Conservation (phyloP, 53 echinoderm and acorn worm species). For the Paracentrotus lividus region DNA sequence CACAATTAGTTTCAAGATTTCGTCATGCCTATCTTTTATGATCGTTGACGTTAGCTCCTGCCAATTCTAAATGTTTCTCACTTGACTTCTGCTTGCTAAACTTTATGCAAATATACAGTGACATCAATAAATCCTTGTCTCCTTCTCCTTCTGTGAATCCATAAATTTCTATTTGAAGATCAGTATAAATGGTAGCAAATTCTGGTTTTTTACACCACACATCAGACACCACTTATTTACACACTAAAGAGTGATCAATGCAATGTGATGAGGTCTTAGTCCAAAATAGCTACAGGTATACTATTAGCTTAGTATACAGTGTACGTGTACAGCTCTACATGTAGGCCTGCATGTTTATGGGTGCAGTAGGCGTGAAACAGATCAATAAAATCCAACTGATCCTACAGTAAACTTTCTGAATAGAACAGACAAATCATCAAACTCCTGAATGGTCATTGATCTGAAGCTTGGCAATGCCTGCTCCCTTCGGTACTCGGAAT, state of each 20-base stretch:
- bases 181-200: not conserved
- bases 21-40: not conserved
- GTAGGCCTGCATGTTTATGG: too few relatives aligned
- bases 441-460: not conserved
- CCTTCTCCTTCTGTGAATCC: not conserved
- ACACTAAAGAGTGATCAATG: not conserved
- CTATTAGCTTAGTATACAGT: not conserved
- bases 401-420: not conserved
- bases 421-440: not conserved
- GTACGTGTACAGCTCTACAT: not conserved
- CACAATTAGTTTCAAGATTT: not conserved
- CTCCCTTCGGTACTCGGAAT: not conserved
- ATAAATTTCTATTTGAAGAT: not conserved
- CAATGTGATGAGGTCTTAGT: not conserved
- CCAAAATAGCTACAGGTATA: not conserved
- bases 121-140: not conserved
- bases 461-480: constrained; percentile 4
- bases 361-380: not conserved
- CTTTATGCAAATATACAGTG: not conserved
- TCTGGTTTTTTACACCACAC: not conserved
- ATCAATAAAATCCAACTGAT: constrained; percentile 31
- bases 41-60: not conserved
- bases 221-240: not conserved
- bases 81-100: not conserved
- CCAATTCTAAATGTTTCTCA: not conserved